These are phyloP conservation scores for Acronicta psi DNA, from an alignment of 2,888 invertebrate genomes.

Conservation along the genomic window DNA sequence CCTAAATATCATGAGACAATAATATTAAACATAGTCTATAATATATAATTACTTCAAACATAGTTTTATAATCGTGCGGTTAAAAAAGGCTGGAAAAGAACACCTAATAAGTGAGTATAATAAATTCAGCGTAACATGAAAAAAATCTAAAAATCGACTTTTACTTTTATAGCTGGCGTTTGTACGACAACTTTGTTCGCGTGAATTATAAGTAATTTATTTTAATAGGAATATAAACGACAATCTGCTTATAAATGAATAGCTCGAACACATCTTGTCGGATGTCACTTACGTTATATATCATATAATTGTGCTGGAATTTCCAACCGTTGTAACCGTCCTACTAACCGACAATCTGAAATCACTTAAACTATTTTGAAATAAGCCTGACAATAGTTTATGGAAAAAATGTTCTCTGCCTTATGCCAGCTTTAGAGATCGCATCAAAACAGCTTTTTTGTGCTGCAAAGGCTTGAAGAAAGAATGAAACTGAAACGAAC, in stretches of 20 bases:
- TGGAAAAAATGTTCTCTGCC: background rate
- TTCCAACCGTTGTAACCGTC: slow-evolving; percentile 37
- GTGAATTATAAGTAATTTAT: slow-evolving; percentile 47
- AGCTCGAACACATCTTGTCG: slow-evolving; percentile 60
- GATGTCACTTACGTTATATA: too few relatives aligned
- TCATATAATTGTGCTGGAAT: slow-evolving; percentile 52
- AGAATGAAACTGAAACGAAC: background rate
- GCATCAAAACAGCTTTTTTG: background rate
- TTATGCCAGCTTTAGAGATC: too few relatives aligned
- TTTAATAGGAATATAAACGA: slow-evolving; percentile 59
- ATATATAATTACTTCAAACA: too few relatives aligned
- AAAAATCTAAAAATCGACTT: slow-evolving; percentile 2
- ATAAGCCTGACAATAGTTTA: background rate
- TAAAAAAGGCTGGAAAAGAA: too few relatives aligned
- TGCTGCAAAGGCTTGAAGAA: background rate
- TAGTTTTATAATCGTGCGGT: too few relatives aligned
- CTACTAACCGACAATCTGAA: slow-evolving; percentile 16
- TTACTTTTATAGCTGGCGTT: background rate
- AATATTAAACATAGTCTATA: too few relatives aligned
- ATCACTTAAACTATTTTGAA: slow-evolving; percentile 9
- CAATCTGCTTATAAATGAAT: slow-evolving; percentile 69
- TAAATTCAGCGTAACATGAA: slow-evolving; percentile 5
- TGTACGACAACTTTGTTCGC: slow-evolving; percentile 38
- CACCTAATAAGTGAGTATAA: background rate
- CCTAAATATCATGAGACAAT: too few relatives aligned